Base-by-base conservation (phyloP, 2,888 invertebrate species). In the Cremastinae sp. region DNA sequence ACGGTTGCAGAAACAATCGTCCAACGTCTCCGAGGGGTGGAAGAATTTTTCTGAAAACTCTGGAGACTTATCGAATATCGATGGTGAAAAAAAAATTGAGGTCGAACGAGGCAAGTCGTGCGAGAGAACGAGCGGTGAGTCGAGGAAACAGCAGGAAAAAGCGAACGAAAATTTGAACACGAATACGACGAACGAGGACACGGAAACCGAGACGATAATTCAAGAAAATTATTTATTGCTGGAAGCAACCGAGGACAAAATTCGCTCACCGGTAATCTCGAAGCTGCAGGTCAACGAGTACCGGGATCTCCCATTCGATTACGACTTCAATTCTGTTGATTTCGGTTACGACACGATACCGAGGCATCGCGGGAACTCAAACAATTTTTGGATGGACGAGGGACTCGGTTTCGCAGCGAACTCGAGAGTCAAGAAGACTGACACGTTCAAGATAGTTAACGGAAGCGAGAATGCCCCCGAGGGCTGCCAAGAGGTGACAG, bases 351-450 rank as follows among this genome's bases (percentile, higher is more conserved):
- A 85, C 18, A 83, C 86, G 14, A 87, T 87, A 18, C 81, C 82
- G 2, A 87, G 83, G 43, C 76, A 68, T 16, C 51, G 68, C 0
- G 34, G 47, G 3, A 41, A 22, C 8, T 16, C 38, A 7, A 2
- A 8, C 14, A 38, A 36, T n/a, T n/a, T 5, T 14, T 14, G 7
- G 45, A 38, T 20, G 43, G 14, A 14, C 20, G 49, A 45, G 54
- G 49, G 54, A 71, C 61, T 69, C 49, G 81, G 80, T 5, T 72
- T 82, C 14, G 82, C 73, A 18, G 73, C 75, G 0, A 81, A 83
- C 10, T 85, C 87, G 7, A 87, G 83, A 45, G 87, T 88, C 20
- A 88, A 87, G 80, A 88, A 88, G 61, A 88, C 85, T 65, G 84
- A 86, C 49, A 88, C 87, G 4, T 88, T 88, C 64, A 87, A 85